These are phyloP conservation scores for Rhinichthys klamathensis DNA, from an alignment of 2,113 vertebrate species.

Conservation along the genomic window DNA sequence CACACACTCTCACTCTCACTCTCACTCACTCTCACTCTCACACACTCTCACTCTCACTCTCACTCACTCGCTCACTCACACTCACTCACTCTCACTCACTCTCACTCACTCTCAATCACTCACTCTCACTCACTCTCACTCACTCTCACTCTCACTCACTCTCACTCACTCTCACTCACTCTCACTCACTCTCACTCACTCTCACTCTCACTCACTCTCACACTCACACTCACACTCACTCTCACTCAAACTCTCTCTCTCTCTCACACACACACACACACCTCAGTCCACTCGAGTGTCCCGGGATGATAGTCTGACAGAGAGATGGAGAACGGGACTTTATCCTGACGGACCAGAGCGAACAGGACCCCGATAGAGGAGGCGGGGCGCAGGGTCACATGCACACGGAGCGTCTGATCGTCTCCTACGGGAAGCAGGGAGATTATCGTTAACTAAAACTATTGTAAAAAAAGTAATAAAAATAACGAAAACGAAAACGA, in stretches of 20 bases:
- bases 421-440: constrained; percentile 49
- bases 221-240: too few relatives aligned
- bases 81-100: neutral
- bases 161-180: neutral
- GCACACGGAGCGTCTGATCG: constrained; percentile 81
- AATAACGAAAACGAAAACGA: neutral
- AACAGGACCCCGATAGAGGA: constrained; percentile 87
- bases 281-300: constrained; percentile 85
- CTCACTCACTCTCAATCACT: too few relatives aligned
- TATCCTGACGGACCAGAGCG: constrained; percentile 82
- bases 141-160: too few relatives aligned
- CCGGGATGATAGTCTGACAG: constrained; percentile 88
- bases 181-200: neutral
- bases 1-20: too few relatives aligned
- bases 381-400: constrained; percentile 82
- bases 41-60: too few relatives aligned
- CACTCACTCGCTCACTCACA: too few relatives aligned
- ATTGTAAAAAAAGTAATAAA: too few relatives aligned
- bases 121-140: too few relatives aligned
- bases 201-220: neutral
- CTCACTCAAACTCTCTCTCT: too few relatives aligned
- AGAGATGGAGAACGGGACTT: constrained; percentile 84
- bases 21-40: too few relatives aligned
- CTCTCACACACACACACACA: constrained; percentile 53
- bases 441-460: neutral